Evolutionary conservation across 1,140 invertebrate genomes (phyloP), one percentile per base, ranked within the genome.

Genomic region (Popillia japonica): DNA sequence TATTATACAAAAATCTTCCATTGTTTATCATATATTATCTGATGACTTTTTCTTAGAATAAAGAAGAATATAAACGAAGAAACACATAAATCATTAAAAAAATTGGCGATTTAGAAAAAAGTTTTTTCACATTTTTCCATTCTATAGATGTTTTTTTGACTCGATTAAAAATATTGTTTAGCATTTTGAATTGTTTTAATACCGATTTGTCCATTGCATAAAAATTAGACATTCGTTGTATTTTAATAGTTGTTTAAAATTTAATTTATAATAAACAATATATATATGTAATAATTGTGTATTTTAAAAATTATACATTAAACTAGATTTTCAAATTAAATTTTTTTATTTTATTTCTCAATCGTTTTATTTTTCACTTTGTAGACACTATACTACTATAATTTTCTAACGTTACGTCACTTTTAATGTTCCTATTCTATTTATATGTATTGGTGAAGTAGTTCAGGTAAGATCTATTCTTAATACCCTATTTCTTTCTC

Each of bases 181-280:
- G 23, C 14, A 76, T 76, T 76, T 76, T 59, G 44, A 78, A 64
- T 78, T 78, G 41, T 75, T 48, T 78, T 80, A 78, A 81, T 80
- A 80, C 76, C 82, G 80, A 81, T 83, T 80, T 83, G 78, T 81
- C 80, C 82, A 81, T 81, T 83, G 79, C 79, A 80, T 82, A 80
- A 78, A 81, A 80, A 79, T 81, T 81, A 81, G 78, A 79, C 79
- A 82, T 80, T 82, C 80, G 79, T 82, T 82, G 78, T 80, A 68
- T 68, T 68, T 68, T 68, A 68, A 34, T 68, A 68, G 61, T 68
- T 68, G 61, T 68, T 55, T 68, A 68, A 68, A 68, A 68, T 68
- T 68, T 68, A 68, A 68, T 68, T 68, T 68, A 68, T 68, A 34
- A 20, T 68, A 68, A 68, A 68, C 61, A 68, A 68, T 68, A 80